These are phyloP conservation scores for Myotis findleyi DNA, from an alignment of 2,797 vertebrate species.

Conservation along the genomic window DNA sequence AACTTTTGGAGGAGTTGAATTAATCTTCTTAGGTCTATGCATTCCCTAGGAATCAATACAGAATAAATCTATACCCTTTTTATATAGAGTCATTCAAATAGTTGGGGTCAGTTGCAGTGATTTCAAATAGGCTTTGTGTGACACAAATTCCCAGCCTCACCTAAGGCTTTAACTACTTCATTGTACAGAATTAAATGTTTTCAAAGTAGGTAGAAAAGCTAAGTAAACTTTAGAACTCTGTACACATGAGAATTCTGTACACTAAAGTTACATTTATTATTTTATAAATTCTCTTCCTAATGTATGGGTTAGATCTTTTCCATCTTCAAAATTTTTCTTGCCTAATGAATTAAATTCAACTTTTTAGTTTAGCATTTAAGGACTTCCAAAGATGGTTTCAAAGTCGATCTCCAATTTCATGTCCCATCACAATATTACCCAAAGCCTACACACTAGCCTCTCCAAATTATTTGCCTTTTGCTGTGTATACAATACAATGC, in stretches of 20 bases:
- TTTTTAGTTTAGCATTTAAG: not conserved
- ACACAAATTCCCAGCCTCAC: not conserved
- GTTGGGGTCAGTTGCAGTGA: not conserved
- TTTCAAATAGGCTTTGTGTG: not conserved
- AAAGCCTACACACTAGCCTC: not conserved
- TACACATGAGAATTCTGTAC: not conserved
- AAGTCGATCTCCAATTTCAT: not conserved
- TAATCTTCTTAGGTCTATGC: not conserved
- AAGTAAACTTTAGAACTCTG: not conserved
- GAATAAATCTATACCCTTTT: not conserved
- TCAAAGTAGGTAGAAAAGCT: not conserved
- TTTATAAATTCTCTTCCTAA: not conserved
- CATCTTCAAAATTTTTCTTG: conserved; percentile 16
- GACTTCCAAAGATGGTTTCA: conserved; percentile 18
- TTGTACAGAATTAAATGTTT: not conserved
- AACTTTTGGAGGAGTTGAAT: conserved; percentile 3
- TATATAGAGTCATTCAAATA: not conserved
- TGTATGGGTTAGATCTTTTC: not conserved
- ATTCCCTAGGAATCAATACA: not conserved
- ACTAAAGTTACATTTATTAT: not conserved
- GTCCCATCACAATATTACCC: not conserved
- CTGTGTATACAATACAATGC: not conserved
- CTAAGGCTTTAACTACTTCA: not conserved
- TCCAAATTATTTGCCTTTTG: not conserved
- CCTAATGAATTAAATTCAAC: conserved; percentile 28